Evolutionary conservation across 2,797 vertebrate species (phyloP).

Genomic region (Natrix natrix): DNA sequence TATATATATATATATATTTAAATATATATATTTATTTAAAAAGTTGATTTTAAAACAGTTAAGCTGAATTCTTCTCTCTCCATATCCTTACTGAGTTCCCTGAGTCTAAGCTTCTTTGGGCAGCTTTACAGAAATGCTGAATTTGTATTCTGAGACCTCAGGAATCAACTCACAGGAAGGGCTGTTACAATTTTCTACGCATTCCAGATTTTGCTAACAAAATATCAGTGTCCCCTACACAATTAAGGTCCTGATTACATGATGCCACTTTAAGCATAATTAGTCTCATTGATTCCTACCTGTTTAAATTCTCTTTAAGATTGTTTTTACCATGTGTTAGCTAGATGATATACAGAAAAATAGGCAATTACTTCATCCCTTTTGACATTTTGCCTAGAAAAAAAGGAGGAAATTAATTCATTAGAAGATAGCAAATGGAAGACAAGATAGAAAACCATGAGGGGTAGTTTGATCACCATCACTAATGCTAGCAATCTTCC

Average conservation of each 20-base stretch:
- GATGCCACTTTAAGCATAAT: slow-evolving; percentile 3
- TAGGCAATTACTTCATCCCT: neutral
- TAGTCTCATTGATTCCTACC: slow-evolving; percentile 15
- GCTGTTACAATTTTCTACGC: neutral
- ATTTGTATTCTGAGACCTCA: neutral
- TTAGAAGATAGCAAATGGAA: neutral
- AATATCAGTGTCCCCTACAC: neutral
- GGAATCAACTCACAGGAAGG: neutral
- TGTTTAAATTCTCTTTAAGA: neutral
- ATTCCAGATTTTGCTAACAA: neutral
- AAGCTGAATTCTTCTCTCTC: neutral
- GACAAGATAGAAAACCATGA: neutral
- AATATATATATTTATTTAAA: too few species aligned
- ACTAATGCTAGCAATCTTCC: neutral
- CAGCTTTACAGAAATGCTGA: neutral
- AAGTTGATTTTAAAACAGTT: neutral
- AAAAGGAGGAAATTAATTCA: neutral
- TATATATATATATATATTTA: too few species aligned
- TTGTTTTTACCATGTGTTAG: neutral
- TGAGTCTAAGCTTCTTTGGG: neutral
- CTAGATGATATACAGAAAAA: neutral
- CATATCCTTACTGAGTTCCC: neutral
- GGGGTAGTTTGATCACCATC: neutral
- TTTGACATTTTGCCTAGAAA: neutral
- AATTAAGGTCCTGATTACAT: neutral